Evolutionary conservation across 2,888 invertebrate genomes (phyloP).

Genomic region (Spisula solida): DNA sequence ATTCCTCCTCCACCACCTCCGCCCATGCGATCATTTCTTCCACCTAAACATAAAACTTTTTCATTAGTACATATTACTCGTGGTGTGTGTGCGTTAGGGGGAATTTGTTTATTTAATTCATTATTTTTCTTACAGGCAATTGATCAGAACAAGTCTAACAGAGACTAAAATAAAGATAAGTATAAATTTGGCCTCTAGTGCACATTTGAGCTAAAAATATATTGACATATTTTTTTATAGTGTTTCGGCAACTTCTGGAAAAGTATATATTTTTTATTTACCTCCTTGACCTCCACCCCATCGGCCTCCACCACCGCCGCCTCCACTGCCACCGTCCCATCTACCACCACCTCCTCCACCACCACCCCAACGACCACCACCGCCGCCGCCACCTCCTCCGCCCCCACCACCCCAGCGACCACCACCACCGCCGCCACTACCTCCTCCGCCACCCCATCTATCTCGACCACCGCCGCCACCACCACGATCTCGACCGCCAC

Average conservation of each 20-base stretch:
- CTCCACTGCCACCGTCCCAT: conserved; percentile 21
- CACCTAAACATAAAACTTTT: neutral
- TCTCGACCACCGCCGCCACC: conserved; percentile 33
- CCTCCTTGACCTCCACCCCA: neutral
- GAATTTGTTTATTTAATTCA: neutral
- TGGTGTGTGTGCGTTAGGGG: too few relatives aligned
- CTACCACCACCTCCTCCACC: conserved; percentile 29
- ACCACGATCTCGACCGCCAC: neutral
- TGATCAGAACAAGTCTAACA: neutral
- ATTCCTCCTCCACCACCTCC: conserved; percentile 36
- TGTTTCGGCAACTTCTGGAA: too few relatives aligned
- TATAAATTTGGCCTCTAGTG: too few relatives aligned
- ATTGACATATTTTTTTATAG: too few relatives aligned
- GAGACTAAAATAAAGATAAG: too few relatives aligned
- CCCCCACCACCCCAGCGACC: conserved; percentile 34
- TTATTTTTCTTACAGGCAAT: neutral
- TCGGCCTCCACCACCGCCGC: conserved; percentile 26
- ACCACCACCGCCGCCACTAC: conserved; percentile 48
- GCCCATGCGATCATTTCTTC: conserved; percentile 32
- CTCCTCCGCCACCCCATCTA: conserved; percentile 52
- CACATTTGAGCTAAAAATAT: too few relatives aligned
- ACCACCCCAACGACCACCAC: conserved; percentile 38
- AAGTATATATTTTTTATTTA: too few relatives aligned
- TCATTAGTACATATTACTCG: neutral
- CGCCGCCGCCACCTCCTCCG: conserved; percentile 20